Evolutionary conservation across 2,113 vertebrate genomes (phyloP).

Genomic region (Lipophrys pholis): DNA sequence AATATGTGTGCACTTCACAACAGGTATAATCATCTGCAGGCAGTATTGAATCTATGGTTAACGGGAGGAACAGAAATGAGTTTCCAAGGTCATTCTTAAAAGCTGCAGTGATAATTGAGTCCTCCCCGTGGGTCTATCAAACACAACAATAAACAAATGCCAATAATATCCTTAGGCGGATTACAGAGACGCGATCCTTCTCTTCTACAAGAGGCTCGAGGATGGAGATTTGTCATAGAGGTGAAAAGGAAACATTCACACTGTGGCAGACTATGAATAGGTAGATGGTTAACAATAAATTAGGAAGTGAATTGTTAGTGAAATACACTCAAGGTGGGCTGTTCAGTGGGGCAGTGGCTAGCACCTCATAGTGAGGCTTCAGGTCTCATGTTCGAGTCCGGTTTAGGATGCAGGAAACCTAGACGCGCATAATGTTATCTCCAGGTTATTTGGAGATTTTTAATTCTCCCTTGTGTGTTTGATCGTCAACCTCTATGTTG

Average conservation of each 20-base stretch:
- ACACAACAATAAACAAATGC: slow-evolving; percentile 77
- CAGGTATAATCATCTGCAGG: slow-evolving; percentile 59
- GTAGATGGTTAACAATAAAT: too few relatives aligned
- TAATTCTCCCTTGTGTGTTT: too few relatives aligned
- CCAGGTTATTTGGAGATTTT: too few relatives aligned
- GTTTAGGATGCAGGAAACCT: too few relatives aligned
- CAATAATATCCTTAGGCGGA: slow-evolving; percentile 73
- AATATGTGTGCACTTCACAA: slow-evolving; percentile 19
- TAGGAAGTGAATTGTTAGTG: too few relatives aligned
- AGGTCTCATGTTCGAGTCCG: too few relatives aligned
- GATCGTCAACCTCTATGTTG: too few relatives aligned
- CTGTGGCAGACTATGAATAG: not conserved
- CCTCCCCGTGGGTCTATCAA: slow-evolving; percentile 78
- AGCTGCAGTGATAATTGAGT: slow-evolving; percentile 75
- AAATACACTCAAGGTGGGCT: too few relatives aligned
- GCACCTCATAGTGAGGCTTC: too few relatives aligned
- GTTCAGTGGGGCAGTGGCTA: too few relatives aligned
- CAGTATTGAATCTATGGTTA: slow-evolving; percentile 75
- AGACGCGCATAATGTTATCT: too few relatives aligned
- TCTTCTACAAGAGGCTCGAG: slow-evolving; percentile 21
- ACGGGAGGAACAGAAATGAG: slow-evolving; percentile 80
- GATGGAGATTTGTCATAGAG: slow-evolving; percentile 2
- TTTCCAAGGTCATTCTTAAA: slow-evolving; percentile 83
- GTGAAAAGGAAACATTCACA: slow-evolving; percentile 3
- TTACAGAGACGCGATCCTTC: slow-evolving; percentile 56